Percentiles rank a stretch among this genome's conserved stretches.
Evolutionary conservation across 2,888 invertebrate genomes (phyloP).

Genomic region (Loripinus fragilis): DNA sequence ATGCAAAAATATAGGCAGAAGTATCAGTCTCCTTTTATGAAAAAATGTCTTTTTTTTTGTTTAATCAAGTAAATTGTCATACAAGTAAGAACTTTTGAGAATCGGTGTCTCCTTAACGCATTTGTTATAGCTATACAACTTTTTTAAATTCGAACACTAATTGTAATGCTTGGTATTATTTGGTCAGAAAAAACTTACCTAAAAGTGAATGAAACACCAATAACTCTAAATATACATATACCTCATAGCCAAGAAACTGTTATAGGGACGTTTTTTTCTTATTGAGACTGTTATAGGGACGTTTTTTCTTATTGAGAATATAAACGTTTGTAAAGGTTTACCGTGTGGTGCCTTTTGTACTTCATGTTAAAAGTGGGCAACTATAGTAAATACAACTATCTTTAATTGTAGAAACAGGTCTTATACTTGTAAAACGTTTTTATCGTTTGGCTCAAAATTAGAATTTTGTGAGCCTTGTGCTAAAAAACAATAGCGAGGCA

Average conservation of each 20-base stretch:
- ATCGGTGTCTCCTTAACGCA: too few relatives aligned
- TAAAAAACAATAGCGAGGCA: neutral
- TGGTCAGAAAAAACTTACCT: neutral
- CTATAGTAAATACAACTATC: neutral
- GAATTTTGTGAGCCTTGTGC: conserved; percentile 3
- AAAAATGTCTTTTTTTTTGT: too few relatives aligned
- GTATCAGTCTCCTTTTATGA: too few relatives aligned
- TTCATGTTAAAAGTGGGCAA: neutral
- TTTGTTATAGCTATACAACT: too few relatives aligned
- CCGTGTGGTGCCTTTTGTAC: neutral
- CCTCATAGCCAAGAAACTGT: neutral
- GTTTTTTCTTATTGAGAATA: neutral
- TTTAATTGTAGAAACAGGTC: neutral
- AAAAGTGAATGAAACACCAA: too few relatives aligned
- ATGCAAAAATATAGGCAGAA: too few relatives aligned
- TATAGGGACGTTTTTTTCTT: too few relatives aligned
- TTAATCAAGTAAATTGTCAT: too few relatives aligned
- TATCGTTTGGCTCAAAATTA: neutral
- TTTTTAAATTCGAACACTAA: too few relatives aligned
- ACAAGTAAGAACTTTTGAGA: too few relatives aligned
- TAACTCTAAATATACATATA: neutral
- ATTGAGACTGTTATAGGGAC: too few relatives aligned
- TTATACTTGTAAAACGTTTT: conserved; percentile 13
- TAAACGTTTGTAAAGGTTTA: conserved; percentile 7
- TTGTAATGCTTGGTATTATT: neutral